Percentiles rank a stretch among this genome's conserved stretches.
These are phyloP conservation scores for Clarias batrachus DNA, from an alignment of 2,113 vertebrate species.

Conservation along the genomic window DNA sequence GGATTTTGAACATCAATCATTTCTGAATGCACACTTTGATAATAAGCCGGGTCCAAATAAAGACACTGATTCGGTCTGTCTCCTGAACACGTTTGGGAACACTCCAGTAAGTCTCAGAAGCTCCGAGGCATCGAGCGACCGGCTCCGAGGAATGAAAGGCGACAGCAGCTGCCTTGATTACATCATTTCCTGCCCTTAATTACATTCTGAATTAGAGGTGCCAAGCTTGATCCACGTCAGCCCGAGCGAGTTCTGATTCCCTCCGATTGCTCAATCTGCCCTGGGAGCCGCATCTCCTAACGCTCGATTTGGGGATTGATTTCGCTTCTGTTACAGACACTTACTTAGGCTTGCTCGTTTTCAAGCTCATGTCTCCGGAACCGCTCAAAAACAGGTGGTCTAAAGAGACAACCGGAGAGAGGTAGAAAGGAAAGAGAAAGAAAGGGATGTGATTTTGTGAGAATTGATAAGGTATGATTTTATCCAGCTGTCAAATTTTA, in stretches of 20 bases:
- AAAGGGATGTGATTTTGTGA: neutral
- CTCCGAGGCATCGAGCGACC: slow-evolving; percentile 31
- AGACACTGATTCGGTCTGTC: slow-evolving; percentile 1
- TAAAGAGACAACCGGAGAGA: neutral
- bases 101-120: slow-evolving; percentile 29
- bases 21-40: neutral
- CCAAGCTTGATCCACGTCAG: slow-evolving; percentile 47
- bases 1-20: slow-evolving; percentile 15
- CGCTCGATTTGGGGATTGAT: slow-evolving; percentile 48
- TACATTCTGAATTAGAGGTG: slow-evolving; percentile 42
- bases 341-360: slow-evolving; percentile 45
- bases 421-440: no score
- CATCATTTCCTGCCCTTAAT: slow-evolving; percentile 54
- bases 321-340: slow-evolving; percentile 40
- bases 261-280: slow-evolving; percentile 45
- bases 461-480: neutral
- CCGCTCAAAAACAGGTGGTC: neutral
- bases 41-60: slow-evolving; percentile 36
- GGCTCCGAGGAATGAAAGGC: slow-evolving; percentile 28
- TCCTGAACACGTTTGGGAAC: slow-evolving; percentile 29
- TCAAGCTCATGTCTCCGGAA: slow-evolving; percentile 29
- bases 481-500: no score
- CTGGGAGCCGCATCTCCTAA: slow-evolving; percentile 42
- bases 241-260: slow-evolving; percentile 40
- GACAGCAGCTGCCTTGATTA: slow-evolving; percentile 49